Evolutionary conservation across 2,888 invertebrate genomes (phyloP).

Genomic region (Incurvaria masculella): DNA sequence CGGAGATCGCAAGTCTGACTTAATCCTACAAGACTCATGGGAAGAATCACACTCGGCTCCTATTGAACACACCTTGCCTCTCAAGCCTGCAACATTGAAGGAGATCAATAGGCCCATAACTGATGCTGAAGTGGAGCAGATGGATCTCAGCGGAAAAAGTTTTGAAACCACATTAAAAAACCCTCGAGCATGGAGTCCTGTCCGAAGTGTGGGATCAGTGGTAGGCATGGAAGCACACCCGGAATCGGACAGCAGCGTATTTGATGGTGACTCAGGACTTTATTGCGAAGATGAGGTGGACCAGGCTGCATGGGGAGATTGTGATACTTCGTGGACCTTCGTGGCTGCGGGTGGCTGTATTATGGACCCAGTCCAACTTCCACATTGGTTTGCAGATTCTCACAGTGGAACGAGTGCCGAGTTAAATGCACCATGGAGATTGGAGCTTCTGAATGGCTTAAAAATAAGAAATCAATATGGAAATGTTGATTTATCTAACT

Average conservation of each 20-base stretch:
- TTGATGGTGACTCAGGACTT: slow-evolving; percentile 77
- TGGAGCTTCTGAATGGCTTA: slow-evolving; percentile 67
- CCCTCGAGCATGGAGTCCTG: slow-evolving; percentile 84
- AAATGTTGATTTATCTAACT: slow-evolving; percentile 54
- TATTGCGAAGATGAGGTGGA: slow-evolving; percentile 77
- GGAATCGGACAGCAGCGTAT: slow-evolving; percentile 78
- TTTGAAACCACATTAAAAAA: slow-evolving; percentile 73
- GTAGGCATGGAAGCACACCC: slow-evolving; percentile 84
- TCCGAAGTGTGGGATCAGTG: slow-evolving; percentile 82
- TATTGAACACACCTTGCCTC: slow-evolving; percentile 64
- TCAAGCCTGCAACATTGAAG: slow-evolving; percentile 31
- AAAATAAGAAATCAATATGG: slow-evolving; percentile 53
- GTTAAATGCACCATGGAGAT: slow-evolving; percentile 70
- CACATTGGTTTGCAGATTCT: slow-evolving; percentile 73
- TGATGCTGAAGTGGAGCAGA: slow-evolving; percentile 35
- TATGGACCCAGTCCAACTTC: slow-evolving; percentile 68
- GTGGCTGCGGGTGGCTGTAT: slow-evolving; percentile 78
- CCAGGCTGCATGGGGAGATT: slow-evolving; percentile 74
- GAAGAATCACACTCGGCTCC: slow-evolving; percentile 75
- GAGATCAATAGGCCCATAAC: slow-evolving; percentile 29
- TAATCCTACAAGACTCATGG: slow-evolving; percentile 59
- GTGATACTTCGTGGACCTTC: slow-evolving; percentile 78
- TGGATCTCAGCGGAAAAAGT: slow-evolving; percentile 62
- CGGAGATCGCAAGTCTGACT: slow-evolving; percentile 45
- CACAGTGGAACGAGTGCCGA: slow-evolving; percentile 60